These are phyloP conservation scores for Calvadosia cruxmelitensis DNA, from an alignment of 30 jellyfish, hydroid and myxozoan species.

Conservation along the genomic window DNA sequence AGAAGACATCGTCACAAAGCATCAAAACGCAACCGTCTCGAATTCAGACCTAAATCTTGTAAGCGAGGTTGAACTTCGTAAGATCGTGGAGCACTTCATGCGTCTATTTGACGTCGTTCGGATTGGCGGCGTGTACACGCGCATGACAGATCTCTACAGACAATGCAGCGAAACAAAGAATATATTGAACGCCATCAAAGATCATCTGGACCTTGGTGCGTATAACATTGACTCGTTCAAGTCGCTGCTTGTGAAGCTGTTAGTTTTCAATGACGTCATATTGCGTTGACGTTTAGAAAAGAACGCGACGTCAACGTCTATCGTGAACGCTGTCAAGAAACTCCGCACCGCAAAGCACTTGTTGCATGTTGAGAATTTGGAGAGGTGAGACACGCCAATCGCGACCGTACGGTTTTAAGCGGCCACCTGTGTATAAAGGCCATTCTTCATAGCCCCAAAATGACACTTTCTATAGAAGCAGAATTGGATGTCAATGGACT, in stretches of 20 bases:
- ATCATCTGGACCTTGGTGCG: slow-evolving; percentile 61
- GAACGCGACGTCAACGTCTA: slow-evolving; percentile 27
- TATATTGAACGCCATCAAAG: slow-evolving; percentile 40
- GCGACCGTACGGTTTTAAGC: too few species aligned
- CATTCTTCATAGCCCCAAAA: too few species aligned
- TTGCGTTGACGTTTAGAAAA: neutral
- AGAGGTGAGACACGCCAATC: slow-evolving; percentile 76
- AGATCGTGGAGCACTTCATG: slow-evolving; percentile 69
- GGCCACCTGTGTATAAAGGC: too few species aligned
- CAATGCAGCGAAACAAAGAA: slow-evolving; percentile 47
- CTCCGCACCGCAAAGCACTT: slow-evolving; percentile 65
- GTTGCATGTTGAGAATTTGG: slow-evolving; percentile 53
- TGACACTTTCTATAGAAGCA: too few species aligned
- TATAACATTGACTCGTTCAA: neutral
- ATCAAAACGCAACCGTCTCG: neutral
- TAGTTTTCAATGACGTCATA: neutral
- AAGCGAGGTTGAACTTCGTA: neutral
- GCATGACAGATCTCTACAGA: slow-evolving; percentile 63
- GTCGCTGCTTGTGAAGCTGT: neutral
- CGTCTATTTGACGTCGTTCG: slow-evolving; percentile 54
- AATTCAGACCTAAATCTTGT: neutral
- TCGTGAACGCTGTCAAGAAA: slow-evolving; percentile 69
- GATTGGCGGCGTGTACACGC: slow-evolving; percentile 47
- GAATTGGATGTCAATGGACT: too few species aligned
- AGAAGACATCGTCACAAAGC: neutral